These are phyloP conservation scores for Enteromius anoplus DNA, from an alignment of 2,797 vertebrate genomes.

Conservation along the genomic window DNA sequence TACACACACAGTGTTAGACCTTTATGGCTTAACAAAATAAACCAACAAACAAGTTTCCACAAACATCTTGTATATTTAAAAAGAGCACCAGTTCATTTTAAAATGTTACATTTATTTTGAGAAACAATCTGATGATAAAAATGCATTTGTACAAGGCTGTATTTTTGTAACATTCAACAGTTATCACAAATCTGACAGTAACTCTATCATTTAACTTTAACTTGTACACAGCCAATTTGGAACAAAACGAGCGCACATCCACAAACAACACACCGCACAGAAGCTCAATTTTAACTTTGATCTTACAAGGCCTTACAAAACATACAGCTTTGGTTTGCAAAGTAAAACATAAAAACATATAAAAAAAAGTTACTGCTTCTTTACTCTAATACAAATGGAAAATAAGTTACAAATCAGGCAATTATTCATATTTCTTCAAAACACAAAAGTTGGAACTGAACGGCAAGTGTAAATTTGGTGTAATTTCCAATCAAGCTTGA, in stretches of 20 bases:
- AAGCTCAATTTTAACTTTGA: conserved; percentile 46
- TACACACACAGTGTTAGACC: not conserved
- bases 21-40: not conserved
- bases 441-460: conserved; percentile 3
- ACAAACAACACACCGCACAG: conserved; percentile 43
- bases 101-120: conserved; percentile 59
- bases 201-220: conserved; percentile 34
- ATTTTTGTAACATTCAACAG: conserved; percentile 49
- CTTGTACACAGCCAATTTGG: conserved; percentile 38
- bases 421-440: not conserved
- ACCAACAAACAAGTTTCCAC: not conserved
- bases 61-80: conserved; percentile 16
- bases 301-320: conserved; percentile 32
- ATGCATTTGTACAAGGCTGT: conserved; percentile 24
- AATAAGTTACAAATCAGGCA: conserved; percentile 9
- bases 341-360: conserved; percentile 39
- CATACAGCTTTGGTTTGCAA: conserved; percentile 28
- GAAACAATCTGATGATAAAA: conserved; percentile 47
- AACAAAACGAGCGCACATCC: conserved; percentile 39
- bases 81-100: conserved; percentile 27
- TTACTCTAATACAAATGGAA: conserved; percentile 18
- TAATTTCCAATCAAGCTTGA: not conserved
- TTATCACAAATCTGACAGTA: conserved; percentile 43
- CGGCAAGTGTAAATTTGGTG: not conserved
- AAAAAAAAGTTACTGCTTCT: not conserved